phyloP scores from a whole-genome alignment of 2,113 vertebrate species.

The Oreocharis arfaki region DNA sequence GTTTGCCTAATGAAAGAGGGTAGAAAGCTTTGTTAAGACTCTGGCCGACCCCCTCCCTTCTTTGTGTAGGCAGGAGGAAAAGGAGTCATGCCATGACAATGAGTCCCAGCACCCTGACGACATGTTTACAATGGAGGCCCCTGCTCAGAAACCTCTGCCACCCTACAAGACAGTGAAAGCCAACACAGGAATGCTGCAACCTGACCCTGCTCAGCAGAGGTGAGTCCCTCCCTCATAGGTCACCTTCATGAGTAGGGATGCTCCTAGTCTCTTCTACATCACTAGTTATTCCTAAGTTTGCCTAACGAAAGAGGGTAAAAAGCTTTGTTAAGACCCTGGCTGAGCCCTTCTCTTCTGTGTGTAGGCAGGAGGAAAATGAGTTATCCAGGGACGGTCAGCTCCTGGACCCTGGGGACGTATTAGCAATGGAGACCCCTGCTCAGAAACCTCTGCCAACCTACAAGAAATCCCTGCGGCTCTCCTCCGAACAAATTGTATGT shows the following conservation, averaged over 20 bases:
- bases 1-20: neutral
- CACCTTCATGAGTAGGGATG: neutral
- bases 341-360: neutral
- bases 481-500: slow-evolving; percentile 87
- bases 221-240: slow-evolving; percentile 36
- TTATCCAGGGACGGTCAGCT: slow-evolving; percentile 70
- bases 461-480: slow-evolving; percentile 89
- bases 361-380: slow-evolving; percentile 64
- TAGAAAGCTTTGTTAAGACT: neutral
- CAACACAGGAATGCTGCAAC: neutral
- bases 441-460: slow-evolving; percentile 55
- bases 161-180: slow-evolving; percentile 15
- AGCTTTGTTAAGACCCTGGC: neutral
- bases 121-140: neutral
- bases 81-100: slow-evolving; percentile 68
- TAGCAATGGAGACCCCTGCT: neutral
- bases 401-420: neutral
- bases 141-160: neutral
- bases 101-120: neutral
- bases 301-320: neutral
- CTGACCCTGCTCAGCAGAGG: slow-evolving; percentile 51
- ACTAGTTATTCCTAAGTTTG: neutral
- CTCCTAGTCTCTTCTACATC: neutral
- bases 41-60: neutral
- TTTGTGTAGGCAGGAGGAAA: slow-evolving; percentile 56